phyloP scores from a whole-genome alignment of 2,113 vertebrate genomes.

The Arizona elegans region DNA sequence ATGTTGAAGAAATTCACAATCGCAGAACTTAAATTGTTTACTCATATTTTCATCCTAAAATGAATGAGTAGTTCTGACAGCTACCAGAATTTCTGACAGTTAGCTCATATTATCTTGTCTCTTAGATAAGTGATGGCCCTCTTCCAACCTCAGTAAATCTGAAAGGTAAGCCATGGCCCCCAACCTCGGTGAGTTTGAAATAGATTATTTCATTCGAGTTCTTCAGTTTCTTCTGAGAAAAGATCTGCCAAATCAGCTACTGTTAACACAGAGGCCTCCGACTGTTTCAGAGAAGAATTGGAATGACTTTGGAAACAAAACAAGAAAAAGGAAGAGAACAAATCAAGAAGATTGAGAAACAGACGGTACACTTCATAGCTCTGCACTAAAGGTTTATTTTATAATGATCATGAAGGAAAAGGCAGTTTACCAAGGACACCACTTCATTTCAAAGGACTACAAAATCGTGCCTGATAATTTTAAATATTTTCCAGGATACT shows the following conservation, averaged over 20 bases:
- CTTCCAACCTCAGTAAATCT: not conserved
- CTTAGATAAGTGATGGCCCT: constrained; percentile 12
- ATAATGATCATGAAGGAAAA: not conserved
- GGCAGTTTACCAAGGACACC: not conserved
- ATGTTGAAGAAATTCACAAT: constrained; percentile 45
- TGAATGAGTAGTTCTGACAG: constrained; percentile 30
- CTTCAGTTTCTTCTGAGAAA: constrained; percentile 88
- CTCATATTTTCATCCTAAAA: constrained; percentile 19
- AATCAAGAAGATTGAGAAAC: not conserved
- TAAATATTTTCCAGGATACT: not conserved
- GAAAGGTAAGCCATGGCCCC: not conserved
- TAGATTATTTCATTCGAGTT: constrained; percentile 74
- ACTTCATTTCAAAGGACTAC: not conserved
- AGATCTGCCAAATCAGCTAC: constrained; percentile 94
- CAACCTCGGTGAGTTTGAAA: constrained; percentile 10
- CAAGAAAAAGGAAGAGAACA: constrained; percentile 6
- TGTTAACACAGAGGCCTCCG: constrained; percentile 90
- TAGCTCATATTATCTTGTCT: constrained; percentile 13
- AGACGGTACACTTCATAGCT: not conserved
- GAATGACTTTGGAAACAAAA: constrained; percentile 75
- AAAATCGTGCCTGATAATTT: not conserved
- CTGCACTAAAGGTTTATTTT: not conserved
- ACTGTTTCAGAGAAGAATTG: constrained; percentile 86
- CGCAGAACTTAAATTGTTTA: constrained; percentile 38
- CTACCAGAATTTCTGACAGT: constrained; percentile 40